These are phyloP conservation scores for Bimastos eiseni DNA, from an alignment of 2,888 invertebrate genomes.

Conservation along the genomic window DNA sequence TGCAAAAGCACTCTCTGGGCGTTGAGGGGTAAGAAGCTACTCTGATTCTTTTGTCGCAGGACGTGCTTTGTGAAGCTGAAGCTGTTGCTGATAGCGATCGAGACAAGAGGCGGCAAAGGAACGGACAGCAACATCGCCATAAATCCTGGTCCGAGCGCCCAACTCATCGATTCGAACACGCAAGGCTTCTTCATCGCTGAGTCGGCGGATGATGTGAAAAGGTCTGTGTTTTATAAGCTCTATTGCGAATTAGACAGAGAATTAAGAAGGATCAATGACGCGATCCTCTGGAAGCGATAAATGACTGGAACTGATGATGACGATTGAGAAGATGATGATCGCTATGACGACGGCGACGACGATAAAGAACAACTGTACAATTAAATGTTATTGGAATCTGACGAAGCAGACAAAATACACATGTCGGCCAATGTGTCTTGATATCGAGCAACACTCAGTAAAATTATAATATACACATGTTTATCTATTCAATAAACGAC, in stretches of 20 bases:
- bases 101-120: conserved; percentile 69
- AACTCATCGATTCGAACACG: conserved; percentile 96
- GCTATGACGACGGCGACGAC: no score
- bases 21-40: neutral
- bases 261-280: neutral
- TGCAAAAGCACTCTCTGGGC: neutral
- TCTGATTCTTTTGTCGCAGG: conserved; percentile 66
- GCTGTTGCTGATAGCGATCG: conserved; percentile 92
- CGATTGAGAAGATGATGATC: no score
- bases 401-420: neutral
- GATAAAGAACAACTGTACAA: neutral
- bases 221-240: conserved; percentile 71
- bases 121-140: conserved; percentile 95
- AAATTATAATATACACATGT: neutral
- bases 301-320: neutral
- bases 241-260: neutral
- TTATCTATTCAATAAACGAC: no score
- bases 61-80: conserved; percentile 98
- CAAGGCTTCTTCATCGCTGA: conserved; percentile 99
- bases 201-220: conserved; percentile 99
- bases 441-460: neutral
- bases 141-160: conserved; percentile 79
- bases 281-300: neutral
- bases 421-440: neutral
- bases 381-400: neutral